Conservation (phyloP, 2,888 invertebrate species). For the Idaea dimidiata region DNA sequence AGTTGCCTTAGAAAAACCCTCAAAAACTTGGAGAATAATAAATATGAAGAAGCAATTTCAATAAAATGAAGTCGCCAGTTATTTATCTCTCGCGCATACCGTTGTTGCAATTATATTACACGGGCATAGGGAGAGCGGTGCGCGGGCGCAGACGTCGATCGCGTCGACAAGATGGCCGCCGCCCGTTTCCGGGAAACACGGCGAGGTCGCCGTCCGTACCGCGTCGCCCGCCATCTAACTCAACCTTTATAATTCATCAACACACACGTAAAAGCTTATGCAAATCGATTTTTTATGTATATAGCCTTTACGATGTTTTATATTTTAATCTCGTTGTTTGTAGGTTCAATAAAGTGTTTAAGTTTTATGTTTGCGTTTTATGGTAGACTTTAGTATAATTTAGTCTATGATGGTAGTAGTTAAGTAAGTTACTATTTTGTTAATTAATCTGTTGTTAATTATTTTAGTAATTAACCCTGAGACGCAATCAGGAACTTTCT, state of each 20-base stretch:
- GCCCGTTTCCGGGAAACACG: slow-evolving; percentile 54
- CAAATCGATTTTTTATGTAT: slow-evolving; percentile 14
- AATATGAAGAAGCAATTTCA: neutral
- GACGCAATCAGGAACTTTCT: too few relatives aligned
- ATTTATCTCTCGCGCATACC: neutral
- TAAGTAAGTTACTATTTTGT: too few relatives aligned
- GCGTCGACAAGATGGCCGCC: slow-evolving; percentile 43
- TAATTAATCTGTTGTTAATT: too few relatives aligned
- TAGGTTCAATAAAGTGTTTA: neutral
- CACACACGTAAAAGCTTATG: slow-evolving; percentile 18
- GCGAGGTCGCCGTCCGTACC: slow-evolving; percentile 37
- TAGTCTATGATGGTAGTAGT: too few relatives aligned
- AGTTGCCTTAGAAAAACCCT: too few relatives aligned
- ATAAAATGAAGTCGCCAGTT: neutral
- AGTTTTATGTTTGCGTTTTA: neutral
- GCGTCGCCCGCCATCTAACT: slow-evolving; percentile 18
- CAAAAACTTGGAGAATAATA: too few relatives aligned
- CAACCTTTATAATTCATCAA: slow-evolving; percentile 16
- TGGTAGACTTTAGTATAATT: too few relatives aligned
- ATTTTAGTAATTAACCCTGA: too few relatives aligned
- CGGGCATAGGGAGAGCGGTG: slow-evolving; percentile 14
- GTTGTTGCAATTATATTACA: slow-evolving; percentile 1
- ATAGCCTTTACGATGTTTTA: neutral
- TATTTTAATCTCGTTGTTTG: neutral
- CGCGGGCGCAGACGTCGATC: slow-evolving; percentile 23